A percentile compares a stretch with the other conserved stretches of the same genome.
Evolutionary conservation across 2,113 vertebrate genomes (phyloP).

Genomic region (Galeopterus variegatus): DNA sequence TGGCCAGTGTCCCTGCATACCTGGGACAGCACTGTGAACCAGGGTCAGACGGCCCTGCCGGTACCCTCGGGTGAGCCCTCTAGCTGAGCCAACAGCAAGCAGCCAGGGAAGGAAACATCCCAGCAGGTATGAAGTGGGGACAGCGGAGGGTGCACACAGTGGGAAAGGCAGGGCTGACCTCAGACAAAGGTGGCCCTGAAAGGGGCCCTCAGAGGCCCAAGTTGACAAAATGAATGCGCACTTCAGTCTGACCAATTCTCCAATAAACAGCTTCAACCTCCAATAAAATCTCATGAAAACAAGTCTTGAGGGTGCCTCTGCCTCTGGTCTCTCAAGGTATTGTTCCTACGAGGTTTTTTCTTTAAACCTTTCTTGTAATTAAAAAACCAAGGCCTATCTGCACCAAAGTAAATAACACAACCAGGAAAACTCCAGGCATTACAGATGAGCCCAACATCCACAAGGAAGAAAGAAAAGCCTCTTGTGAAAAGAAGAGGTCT

Average conservation of each 20-base stretch:
- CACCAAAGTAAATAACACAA: background rate
- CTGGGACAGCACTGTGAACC: accelerated
- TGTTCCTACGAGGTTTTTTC: background rate
- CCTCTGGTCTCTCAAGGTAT: background rate
- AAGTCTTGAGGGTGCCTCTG: background rate
- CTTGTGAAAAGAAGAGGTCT: background rate
- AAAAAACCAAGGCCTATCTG: background rate
- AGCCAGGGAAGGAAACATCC: background rate
- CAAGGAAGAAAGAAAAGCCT: background rate
- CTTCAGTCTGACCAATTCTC: accelerated
- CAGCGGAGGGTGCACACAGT: accelerated
- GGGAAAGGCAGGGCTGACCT: background rate
- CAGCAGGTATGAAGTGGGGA: accelerated
- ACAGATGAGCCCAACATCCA: background rate
- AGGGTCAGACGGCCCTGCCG: accelerated
- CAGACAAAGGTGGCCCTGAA: background rate
- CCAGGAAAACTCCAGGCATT: background rate
- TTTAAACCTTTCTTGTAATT: background rate
- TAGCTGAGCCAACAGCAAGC: background rate
- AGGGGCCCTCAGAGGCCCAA: background rate
- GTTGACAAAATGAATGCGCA: background rate
- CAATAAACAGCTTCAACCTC: background rate
- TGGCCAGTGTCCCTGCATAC: background rate
- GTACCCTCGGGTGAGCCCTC: background rate
- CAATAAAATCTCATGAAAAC: background rate